Evolutionary conservation across 2,888 invertebrate species (phyloP).

Genomic region (Chrysolina oricalcia): DNA sequence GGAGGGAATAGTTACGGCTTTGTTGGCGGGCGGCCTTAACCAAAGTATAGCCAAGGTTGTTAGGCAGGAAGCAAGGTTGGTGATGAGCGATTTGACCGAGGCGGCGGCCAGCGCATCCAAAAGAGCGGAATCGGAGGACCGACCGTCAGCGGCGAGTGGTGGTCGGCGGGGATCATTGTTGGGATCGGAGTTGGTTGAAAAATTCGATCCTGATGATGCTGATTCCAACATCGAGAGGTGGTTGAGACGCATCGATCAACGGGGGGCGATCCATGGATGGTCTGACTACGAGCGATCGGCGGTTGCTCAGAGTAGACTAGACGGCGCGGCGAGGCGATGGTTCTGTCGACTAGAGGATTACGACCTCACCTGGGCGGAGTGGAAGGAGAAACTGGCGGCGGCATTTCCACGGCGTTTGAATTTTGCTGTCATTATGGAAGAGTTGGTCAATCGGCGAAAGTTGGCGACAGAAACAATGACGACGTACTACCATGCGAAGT

Average conservation of each 20-base stretch:
- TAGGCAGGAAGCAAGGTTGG: neutral
- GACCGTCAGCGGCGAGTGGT: neutral
- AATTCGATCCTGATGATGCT: slow-evolving; percentile 51
- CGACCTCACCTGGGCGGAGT: slow-evolving; percentile 56
- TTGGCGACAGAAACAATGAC: slow-evolving; percentile 57
- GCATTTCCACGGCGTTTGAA: slow-evolving; percentile 57
- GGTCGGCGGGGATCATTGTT: neutral
- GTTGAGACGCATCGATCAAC: slow-evolving; percentile 50
- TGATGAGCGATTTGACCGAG: neutral
- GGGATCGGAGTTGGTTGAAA: slow-evolving; percentile 36
- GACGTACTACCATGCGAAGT: slow-evolving; percentile 59
- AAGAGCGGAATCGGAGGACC: neutral
- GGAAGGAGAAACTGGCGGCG: slow-evolving; percentile 53
- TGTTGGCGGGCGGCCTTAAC: neutral
- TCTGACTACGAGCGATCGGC: neutral
- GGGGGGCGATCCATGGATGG: slow-evolving; percentile 53
- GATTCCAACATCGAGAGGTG: slow-evolving; percentile 49
- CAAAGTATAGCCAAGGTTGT: slow-evolving; percentile 1
- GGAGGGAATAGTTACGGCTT: neutral
- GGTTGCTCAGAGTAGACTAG: neutral
- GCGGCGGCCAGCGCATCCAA: neutral
- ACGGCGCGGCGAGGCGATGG: slow-evolving; percentile 41
- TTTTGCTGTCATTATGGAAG: slow-evolving; percentile 57
- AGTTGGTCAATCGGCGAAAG: slow-evolving; percentile 56
- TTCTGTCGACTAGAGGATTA: slow-evolving; percentile 46